Percentiles rank a stretch among this genome's conserved stretches.
Evolutionary conservation across 2,888 invertebrate genomes (phyloP).

Genomic region (Melanargia galathea): DNA sequence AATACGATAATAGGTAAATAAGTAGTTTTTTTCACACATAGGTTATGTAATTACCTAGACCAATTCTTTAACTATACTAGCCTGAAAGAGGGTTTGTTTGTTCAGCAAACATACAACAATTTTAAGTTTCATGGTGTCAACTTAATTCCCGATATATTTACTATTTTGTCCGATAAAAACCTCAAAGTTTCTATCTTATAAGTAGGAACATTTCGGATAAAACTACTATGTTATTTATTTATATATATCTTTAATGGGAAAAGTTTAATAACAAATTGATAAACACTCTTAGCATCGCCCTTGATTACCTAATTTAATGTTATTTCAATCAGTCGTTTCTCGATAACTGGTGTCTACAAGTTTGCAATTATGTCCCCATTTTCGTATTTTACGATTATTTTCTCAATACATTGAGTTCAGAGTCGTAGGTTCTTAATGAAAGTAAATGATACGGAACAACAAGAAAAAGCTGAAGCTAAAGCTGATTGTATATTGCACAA

Average conservation of each 20-base stretch:
- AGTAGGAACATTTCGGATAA: not conserved
- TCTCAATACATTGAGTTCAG: slow-evolving; percentile 43
- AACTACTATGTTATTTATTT: not conserved
- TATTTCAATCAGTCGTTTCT: not conserved
- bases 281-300: not conserved
- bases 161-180: not conserved
- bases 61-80: too few species aligned
- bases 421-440: slow-evolving; percentile 58
- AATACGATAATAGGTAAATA: not conserved
- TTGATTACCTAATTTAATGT: not conserved
- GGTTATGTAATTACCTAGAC: too few species aligned
- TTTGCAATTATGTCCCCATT: slow-evolving; percentile 1
- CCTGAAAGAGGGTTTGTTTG: too few species aligned
- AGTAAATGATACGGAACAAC: slow-evolving; percentile 55
- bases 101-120: not conserved
- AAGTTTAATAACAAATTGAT: not conserved
- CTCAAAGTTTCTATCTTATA: not conserved
- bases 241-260: not conserved
- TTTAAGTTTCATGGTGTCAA: not conserved
- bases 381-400: slow-evolving; percentile 11
- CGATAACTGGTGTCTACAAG: not conserved
- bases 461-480: not conserved
- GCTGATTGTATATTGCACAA: not conserved
- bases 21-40: not conserved
- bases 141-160: not conserved